These are phyloP conservation scores for Rhinoraja longicauda DNA, from an alignment of 2,797 vertebrate genomes.

Conservation along the genomic window DNA sequence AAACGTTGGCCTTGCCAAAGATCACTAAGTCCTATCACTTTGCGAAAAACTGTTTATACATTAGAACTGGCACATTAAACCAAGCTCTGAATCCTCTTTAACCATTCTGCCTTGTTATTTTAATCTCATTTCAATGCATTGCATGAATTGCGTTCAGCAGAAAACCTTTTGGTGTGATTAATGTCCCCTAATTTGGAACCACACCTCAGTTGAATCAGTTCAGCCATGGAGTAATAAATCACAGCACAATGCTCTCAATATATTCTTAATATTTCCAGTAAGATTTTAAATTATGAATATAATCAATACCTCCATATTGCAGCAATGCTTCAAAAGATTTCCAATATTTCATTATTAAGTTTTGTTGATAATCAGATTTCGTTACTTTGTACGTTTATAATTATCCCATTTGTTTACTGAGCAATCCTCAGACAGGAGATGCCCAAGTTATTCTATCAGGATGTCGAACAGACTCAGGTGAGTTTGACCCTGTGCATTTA, in stretches of 20 bases:
- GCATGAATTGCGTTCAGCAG: background rate
- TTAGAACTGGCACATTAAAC: background rate
- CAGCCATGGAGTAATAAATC: background rate
- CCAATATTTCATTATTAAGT: background rate
- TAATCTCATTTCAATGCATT: background rate
- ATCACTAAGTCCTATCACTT: too few relatives aligned
- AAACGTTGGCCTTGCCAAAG: too few relatives aligned
- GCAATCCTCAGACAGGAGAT: background rate
- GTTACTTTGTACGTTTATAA: too few relatives aligned
- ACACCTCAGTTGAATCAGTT: background rate
- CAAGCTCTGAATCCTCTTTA: background rate
- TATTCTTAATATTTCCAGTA: background rate
- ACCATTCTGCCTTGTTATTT: background rate
- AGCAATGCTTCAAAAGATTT: background rate
- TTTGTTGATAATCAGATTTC: background rate
- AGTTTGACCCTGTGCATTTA: too few relatives aligned
- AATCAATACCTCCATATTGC: background rate
- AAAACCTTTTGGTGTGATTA: background rate
- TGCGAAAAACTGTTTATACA: too few relatives aligned
- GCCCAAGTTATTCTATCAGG: too few relatives aligned
- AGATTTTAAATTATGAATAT: background rate
- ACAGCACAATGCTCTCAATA: background rate
- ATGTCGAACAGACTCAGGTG: too few relatives aligned
- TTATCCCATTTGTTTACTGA: too few relatives aligned
- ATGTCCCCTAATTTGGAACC: background rate